Evolutionary conservation across 2,888 invertebrate genomes (phyloP).

Genomic region (Pasiphila rectangulata): DNA sequence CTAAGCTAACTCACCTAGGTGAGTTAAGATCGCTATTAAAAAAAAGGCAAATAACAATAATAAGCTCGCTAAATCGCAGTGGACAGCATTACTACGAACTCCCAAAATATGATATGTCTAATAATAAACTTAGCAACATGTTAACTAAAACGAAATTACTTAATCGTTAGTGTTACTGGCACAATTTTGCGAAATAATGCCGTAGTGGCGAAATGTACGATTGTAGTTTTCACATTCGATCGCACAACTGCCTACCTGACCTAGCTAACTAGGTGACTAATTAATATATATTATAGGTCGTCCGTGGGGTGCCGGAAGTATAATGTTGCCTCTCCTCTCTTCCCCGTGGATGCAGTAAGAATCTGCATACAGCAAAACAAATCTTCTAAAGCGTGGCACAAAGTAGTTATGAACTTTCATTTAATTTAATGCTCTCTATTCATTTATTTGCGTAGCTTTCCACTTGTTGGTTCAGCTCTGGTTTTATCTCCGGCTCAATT

Average conservation of each 20-base stretch:
- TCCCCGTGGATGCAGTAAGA: neutral
- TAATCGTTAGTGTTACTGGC: conserved; percentile 1
- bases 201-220: conserved; percentile 15
- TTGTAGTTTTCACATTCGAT: conserved; percentile 21
- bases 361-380: neutral
- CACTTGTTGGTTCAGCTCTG: conserved; percentile 2
- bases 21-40: too few relatives aligned
- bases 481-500: too few relatives aligned
- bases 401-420: conserved; percentile 11
- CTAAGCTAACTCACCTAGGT: too few relatives aligned
- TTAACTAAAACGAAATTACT: conserved; percentile 16
- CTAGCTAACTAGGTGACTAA: too few relatives aligned
- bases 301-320: too few relatives aligned
- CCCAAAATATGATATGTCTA: too few relatives aligned
- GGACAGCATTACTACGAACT: too few relatives aligned
- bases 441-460: conserved; percentile 8
- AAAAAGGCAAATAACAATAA: too few relatives aligned
- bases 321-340: too few relatives aligned
- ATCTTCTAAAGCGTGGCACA: neutral
- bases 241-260: neutral
- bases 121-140: neutral
- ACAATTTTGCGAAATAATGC: conserved; percentile 11
- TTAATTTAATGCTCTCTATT: conserved; percentile 10
- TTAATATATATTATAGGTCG: too few relatives aligned
- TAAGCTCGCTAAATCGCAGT: too few relatives aligned